Percentiles rank a stretch among this genome's conserved stretches.
Conservation (phyloP, 2,888 invertebrate species). For the Drosophila cyrtoloma region DNA sequence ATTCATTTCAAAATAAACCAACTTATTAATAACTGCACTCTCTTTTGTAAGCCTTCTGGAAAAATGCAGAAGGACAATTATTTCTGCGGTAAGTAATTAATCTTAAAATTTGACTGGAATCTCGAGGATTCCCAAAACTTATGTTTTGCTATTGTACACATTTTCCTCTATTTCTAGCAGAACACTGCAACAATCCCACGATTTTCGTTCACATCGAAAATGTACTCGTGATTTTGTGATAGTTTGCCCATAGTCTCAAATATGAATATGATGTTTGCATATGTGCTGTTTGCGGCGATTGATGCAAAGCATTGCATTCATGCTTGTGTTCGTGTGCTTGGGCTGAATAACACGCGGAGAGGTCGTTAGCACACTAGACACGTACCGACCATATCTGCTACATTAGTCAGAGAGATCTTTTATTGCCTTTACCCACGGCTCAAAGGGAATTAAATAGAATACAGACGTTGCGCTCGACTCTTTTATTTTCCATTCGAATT, state of each 20-base stretch:
- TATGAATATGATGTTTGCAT: neutral
- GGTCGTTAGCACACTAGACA: neutral
- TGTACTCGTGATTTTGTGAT: neutral
- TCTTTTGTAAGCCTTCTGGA: constrained; percentile 48
- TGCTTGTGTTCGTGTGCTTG: neutral
- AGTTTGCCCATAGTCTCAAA: neutral
- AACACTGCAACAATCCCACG: neutral
- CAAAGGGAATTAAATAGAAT: neutral
- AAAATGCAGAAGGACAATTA: constrained; percentile 40
- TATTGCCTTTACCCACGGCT: neutral
- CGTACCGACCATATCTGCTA: neutral
- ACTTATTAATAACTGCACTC: neutral
- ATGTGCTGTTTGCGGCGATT: no score
- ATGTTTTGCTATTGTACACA: neutral
- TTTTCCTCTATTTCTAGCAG: neutral
- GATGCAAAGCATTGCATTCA: no score
- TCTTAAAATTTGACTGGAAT: neutral
- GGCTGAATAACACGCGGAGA: neutral
- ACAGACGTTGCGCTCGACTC: neutral
- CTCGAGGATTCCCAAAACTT: neutral
- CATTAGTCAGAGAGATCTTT: neutral
- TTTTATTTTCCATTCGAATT: neutral
- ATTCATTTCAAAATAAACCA: neutral
- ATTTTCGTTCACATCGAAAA: neutral
- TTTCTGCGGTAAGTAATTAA: constrained; percentile 33